Evolutionary conservation across 2,797 vertebrate species (phyloP).

Genomic region (Bovichtus variegatus): DNA sequence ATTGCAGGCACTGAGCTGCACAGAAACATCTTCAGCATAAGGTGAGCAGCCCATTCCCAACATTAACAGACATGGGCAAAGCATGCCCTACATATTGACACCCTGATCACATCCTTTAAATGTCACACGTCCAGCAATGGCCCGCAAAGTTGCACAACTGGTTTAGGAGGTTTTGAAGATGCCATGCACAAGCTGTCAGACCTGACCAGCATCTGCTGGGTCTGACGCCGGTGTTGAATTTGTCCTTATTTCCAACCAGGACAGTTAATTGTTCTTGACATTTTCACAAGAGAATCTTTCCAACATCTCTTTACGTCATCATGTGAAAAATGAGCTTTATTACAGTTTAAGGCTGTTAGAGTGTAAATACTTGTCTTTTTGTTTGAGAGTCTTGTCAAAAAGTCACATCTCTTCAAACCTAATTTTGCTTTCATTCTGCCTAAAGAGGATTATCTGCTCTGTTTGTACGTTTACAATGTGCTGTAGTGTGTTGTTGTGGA

Average conservation of each 20-base stretch:
- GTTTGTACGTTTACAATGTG: conserved; percentile 23
- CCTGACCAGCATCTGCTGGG: conserved; percentile 34
- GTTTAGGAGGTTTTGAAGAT: conserved; percentile 56
- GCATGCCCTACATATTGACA: conserved; percentile 41
- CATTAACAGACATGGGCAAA: conserved; percentile 30
- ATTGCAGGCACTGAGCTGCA: conserved; percentile 22
- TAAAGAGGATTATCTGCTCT: conserved; percentile 25
- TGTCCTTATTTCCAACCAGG: conserved; percentile 16
- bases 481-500: neutral
- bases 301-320: conserved; percentile 5
- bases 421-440: conserved; percentile 20
- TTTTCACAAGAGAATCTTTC: conserved; percentile 9
- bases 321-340: conserved; percentile 14
- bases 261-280: conserved; percentile 37
- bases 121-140: conserved; percentile 42
- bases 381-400: conserved; percentile 8
- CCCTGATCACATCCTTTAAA: conserved; percentile 62
- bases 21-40: conserved; percentile 24
- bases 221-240: conserved; percentile 14
- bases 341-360: conserved; percentile 14
- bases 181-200: conserved; percentile 42
- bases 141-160: conserved; percentile 33
- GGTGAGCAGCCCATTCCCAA: conserved; percentile 21
- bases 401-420: conserved; percentile 22
- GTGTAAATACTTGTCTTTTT: conserved; percentile 15